Conservation (phyloP, 2,888 invertebrate species). For the Nephrotoma guestfalica region DNA sequence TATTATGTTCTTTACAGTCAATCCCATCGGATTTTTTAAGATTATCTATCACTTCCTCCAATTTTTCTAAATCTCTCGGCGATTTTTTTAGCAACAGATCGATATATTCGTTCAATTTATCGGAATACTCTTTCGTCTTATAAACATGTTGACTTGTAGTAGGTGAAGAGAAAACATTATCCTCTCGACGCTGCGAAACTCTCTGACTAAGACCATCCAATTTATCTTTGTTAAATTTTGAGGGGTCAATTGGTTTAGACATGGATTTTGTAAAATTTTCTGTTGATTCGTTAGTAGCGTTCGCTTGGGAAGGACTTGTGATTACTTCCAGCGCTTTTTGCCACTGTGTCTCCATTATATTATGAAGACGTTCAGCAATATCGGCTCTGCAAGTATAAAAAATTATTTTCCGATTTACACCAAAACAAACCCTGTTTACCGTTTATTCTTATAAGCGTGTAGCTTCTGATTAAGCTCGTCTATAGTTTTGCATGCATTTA, state of each 20-base stretch:
- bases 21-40: neutral
- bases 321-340: conserved; percentile 58
- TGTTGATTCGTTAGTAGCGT: conserved; percentile 37
- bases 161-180: conserved; percentile 25
- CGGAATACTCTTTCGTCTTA: conserved; percentile 23
- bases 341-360: conserved; percentile 70
- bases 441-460: conserved; percentile 23
- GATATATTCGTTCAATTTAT: conserved; percentile 5
- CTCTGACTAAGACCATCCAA: conserved; percentile 12
- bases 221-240: conserved; percentile 12
- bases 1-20: neutral
- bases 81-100: conserved; percentile 37
- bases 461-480: conserved; percentile 45
- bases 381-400: conserved; percentile 39
- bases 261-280: conserved; percentile 26
- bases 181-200: conserved; percentile 16
- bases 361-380: conserved; percentile 58
- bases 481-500: conserved; percentile 53
- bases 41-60: conserved; percentile 22
- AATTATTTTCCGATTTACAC: neutral
- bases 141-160: conserved; percentile 19
- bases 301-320: conserved; percentile 30
- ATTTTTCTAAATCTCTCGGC: conserved; percentile 29
- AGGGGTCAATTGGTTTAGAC: conserved; percentile 5
- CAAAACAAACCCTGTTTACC: conserved; percentile 16